Conservation (phyloP, 2,888 invertebrate genomes). For the Cyclophora albipunctata region DNA sequence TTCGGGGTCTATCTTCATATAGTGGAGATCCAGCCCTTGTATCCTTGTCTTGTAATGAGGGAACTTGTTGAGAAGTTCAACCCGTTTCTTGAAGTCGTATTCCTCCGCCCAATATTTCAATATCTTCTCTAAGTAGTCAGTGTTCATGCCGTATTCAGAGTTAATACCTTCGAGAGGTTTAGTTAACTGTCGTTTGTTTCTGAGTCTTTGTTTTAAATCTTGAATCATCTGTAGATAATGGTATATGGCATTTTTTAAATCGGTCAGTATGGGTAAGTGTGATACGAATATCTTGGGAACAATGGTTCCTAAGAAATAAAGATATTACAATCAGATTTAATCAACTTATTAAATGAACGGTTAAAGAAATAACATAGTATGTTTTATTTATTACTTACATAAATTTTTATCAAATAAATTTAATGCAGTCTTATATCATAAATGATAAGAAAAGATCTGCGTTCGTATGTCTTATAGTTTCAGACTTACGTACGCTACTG, state of each 20-base stretch:
- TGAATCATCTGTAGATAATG: slow-evolving; percentile 59
- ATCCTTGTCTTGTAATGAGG: slow-evolving; percentile 86
- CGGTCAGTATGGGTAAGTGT: too few species aligned
- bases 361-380: not conserved
- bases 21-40: slow-evolving; percentile 84
- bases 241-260: not conserved
- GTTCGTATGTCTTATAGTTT: too few species aligned
- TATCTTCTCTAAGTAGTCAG: slow-evolving; percentile 78
- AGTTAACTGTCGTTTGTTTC: slow-evolving; percentile 62
- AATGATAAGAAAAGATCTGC: too few species aligned
- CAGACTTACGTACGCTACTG: too few species aligned
- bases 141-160: slow-evolving; percentile 90
- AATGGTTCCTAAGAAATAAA: not conserved
- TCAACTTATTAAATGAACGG: not conserved
- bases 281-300: too few species aligned
- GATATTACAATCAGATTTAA: not conserved
- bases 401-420: not conserved
- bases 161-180: slow-evolving; percentile 79
- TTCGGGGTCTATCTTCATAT: slow-evolving; percentile 79
- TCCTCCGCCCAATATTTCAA: slow-evolving; percentile 85
- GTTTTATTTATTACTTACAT: not conserved
- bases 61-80: slow-evolving; percentile 79
- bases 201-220: slow-evolving; percentile 77
- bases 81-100: slow-evolving; percentile 80
- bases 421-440: not conserved